Evolutionary conservation across 2,113 vertebrate genomes (phyloP).

Genomic region (Cynocephalus volans): DNA sequence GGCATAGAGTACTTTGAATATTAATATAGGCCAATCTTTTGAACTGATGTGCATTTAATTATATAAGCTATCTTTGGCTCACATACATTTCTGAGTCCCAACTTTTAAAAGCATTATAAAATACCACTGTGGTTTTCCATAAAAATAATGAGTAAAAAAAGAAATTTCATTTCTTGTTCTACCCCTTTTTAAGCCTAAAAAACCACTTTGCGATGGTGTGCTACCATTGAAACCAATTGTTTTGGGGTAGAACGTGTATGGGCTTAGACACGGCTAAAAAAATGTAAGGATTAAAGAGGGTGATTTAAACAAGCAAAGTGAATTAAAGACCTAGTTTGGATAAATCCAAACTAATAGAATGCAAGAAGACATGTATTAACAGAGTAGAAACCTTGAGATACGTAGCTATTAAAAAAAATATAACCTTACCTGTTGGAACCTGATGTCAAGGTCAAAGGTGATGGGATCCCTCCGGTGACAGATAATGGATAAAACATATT

Average conservation of each 20-base stretch:
- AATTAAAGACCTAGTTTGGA: not conserved
- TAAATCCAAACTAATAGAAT: not conserved
- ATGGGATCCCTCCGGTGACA: constrained; percentile 91
- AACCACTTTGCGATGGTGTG: not conserved
- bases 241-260: not conserved
- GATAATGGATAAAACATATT: constrained; percentile 89
- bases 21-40: not conserved
- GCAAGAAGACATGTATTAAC: not conserved
- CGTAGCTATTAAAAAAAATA: not conserved
- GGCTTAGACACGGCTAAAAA: not conserved
- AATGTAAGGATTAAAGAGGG: not conserved
- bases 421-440: constrained; percentile 92
- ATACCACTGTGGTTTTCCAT: not conserved
- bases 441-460: constrained; percentile 92
- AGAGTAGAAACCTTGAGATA: not conserved
- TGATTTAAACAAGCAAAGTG: not conserved
- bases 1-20: not conserved
- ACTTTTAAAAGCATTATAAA: not conserved
- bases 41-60: not conserved
- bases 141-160: not conserved
- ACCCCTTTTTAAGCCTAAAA: not conserved
- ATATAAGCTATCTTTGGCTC: not conserved
- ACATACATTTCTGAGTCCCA: not conserved
- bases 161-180: not conserved
- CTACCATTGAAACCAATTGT: not conserved